These are phyloP conservation scores for Alectoris magna DNA, from an alignment of 2,797 vertebrate genomes.

Conservation along the genomic window DNA sequence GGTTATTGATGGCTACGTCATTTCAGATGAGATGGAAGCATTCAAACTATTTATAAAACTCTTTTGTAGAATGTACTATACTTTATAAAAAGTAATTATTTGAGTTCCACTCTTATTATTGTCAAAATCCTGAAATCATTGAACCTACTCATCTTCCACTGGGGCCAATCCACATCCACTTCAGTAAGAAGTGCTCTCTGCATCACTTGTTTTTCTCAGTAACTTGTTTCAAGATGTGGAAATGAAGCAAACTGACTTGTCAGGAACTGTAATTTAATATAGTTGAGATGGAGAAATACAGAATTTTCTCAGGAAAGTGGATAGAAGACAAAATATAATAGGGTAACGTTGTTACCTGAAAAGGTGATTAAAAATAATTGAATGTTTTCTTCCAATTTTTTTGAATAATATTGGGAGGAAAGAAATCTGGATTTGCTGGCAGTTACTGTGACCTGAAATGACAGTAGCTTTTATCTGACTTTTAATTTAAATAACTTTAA, in stretches of 20 bases:
- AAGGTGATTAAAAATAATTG: not conserved
- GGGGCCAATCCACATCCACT: not conserved
- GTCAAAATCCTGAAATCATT: not conserved
- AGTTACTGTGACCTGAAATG: not conserved
- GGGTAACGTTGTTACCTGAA: not conserved
- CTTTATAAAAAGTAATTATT: not conserved
- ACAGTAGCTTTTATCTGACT: slow-evolving; percentile 21
- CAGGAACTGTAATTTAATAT: not conserved
- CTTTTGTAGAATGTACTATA: not conserved
- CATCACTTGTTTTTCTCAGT: not conserved
- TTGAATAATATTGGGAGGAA: not conserved
- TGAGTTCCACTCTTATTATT: not conserved
- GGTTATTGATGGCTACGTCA: no score
- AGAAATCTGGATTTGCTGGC: not conserved
- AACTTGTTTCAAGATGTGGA: not conserved
- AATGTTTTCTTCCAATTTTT: not conserved
- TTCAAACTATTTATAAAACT: not conserved
- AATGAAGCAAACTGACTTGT: not conserved
- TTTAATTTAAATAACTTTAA: slow-evolving; percentile 22
- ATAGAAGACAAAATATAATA: not conserved
- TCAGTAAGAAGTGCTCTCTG: not conserved
- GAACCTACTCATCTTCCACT: not conserved
- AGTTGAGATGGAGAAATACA: not conserved
- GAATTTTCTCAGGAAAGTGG: not conserved
- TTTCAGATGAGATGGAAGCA: not conserved